Base-by-base conservation (phyloP, 2,113 vertebrate genomes). In the Bungarus multicinctus region DNA sequence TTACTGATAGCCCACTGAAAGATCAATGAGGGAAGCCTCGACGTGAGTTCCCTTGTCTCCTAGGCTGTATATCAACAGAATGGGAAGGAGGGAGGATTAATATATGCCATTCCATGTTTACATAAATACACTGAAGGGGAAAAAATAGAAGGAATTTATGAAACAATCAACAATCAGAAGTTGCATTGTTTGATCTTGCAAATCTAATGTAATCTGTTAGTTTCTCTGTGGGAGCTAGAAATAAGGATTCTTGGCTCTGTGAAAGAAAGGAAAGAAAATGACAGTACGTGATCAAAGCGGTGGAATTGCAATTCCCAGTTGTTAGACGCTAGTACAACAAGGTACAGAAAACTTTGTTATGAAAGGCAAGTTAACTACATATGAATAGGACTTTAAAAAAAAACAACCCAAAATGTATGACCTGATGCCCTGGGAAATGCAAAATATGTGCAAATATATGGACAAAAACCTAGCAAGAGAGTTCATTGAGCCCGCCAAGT, bases 41-140 rank as follows among this genome's bases (percentile, higher is more conserved):
- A 1, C 0, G 2, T 27, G 3, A 27, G 5, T 27, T 22, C 25
- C n/a, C 0, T 47, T 47, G 23, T 52, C 20, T 0, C 0, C 43
- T 54, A 16, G 64, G 88, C 11, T 0, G 0, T 0, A 6, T 11
- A 34, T 92, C 0, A 58, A 1, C 0, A 23, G 43, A 52, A 9
- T 91, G 25, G 43, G 88, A 47, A 39, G 45, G 3, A 0, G 1
- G 10, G 3, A 18, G 0, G 74, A 91, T 0, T 20, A 0, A 1
- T 14, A 85, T 27, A n/a, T 47, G 14, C 20, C 6, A 55, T 58
- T 74, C 91, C 30, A 0, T 30, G 2, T 89, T 92, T 34, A 85
- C 90, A 92, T n/a, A 87, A 85, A 27, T 39, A 20, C 64, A 0
- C 0, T 45, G 2, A 23, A 47, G 5, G 0, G 0, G 11, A 3